Evolutionary conservation across 1,140 invertebrate genomes (phyloP), one percentile per base, ranked within the genome.

Genomic region (Apis florea): DNA sequence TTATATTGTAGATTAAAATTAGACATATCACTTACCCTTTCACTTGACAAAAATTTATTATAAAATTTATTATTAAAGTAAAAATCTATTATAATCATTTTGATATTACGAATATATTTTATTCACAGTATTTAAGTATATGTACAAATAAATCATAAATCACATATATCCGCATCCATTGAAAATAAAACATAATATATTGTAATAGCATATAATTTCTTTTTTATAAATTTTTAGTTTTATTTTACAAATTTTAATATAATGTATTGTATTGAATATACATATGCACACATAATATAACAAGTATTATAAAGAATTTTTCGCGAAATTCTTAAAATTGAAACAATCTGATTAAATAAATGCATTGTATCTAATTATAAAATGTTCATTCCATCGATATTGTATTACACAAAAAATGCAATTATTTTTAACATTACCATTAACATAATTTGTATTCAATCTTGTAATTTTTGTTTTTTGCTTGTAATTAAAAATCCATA

Each of bases 121-220:
- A 91, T 89, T 91, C 84, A 88, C 84, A 89, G 83, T 90, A 88
- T 51, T 91, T 87, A 88, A 69, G 83, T 59, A 75, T 89, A 90
- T 90, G 79, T 89, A 90, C 89, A 89, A 90, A 89, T 83, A 90
- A 85, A 90, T 88, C 84, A 84, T 74, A 85, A 86, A 89, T 84
- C 82, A 87, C 83, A 79, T 40, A 31, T 31, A 80, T 86, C 61
- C 72, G 67, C 73, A 74, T 83, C 61, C 67, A 73, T 26, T 84
- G 77, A 68, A 88, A 72, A 12, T 81, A 77, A 69, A 74, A 66
- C 79, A 82, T 75, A 83, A 85, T 85, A 58, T 67, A 75, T 47
- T 79, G 40, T 64, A 49, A 49, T 13, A 84, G 73, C 64, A 31
- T 71, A 49, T 19, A 59, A 74, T 59, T 1, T 31, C 5, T 51